These are phyloP conservation scores for Drosophila histrio DNA, from an alignment of 2,888 invertebrate species.

Conservation along the genomic window DNA sequence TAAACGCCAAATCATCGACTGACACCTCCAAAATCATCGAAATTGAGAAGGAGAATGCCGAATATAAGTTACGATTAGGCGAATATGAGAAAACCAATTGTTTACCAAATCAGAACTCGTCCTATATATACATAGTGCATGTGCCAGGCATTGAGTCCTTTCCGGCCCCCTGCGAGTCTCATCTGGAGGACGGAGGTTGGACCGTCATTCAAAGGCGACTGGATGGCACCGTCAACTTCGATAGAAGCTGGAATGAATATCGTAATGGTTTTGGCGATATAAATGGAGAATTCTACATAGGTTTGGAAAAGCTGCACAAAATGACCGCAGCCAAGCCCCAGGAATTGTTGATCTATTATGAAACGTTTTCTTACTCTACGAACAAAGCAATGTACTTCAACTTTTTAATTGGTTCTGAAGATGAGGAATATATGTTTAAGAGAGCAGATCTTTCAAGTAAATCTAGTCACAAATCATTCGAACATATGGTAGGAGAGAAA, in stretches of 20 bases:
- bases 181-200: background rate
- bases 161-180: slow-evolving; percentile 30
- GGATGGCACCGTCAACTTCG: slow-evolving; percentile 30
- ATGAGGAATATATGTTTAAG: slow-evolving; percentile 6
- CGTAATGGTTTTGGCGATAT: slow-evolving; percentile 30
- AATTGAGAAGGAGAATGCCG: no score
- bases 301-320: slow-evolving; percentile 30
- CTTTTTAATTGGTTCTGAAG: slow-evolving; percentile 23
- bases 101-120: slow-evolving; percentile 4
- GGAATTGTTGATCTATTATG: slow-evolving; percentile 9
- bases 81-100: no score
- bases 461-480: no score
- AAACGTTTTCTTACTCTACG: background rate
- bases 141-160: slow-evolving; percentile 23
- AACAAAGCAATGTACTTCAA: background rate
- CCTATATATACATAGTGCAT: slow-evolving; percentile 9
- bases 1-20: no score
- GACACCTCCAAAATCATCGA: no score
- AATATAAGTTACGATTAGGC: no score
- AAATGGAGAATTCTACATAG: slow-evolving; percentile 29
- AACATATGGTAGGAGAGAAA: background rate
- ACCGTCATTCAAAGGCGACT: slow-evolving; percentile 33
- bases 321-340: slow-evolving; percentile 16
- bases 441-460: no score
- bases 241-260: slow-evolving; percentile 35